Conservation (phyloP, 2,888 invertebrate genomes). For the Epirrhoe alternata region DNA sequence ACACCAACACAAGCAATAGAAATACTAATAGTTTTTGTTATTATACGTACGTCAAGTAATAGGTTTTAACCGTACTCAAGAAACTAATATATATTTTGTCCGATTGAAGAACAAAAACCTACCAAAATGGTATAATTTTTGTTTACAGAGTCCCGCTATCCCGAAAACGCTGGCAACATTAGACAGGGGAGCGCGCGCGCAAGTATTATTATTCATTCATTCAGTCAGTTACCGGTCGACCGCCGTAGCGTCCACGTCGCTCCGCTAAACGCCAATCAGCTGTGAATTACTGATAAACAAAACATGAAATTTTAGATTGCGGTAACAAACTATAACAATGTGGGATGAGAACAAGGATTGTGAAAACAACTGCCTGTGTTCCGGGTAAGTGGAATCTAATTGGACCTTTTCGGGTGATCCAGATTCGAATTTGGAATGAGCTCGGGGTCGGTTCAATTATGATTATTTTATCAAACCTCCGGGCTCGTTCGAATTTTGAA, state of each 20-base stretch:
- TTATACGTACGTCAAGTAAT: too few species aligned
- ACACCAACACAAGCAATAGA: too few species aligned
- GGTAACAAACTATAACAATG: conserved; percentile 62
- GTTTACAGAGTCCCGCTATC: conserved; percentile 40
- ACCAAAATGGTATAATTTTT: conserved; percentile 60
- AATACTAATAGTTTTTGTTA: too few species aligned
- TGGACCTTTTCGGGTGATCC: conserved; percentile 21
- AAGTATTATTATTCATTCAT: conserved; percentile 6
- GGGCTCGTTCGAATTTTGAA: conserved; percentile 19
- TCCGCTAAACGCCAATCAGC: conserved; percentile 24
- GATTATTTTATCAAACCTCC: background rate
- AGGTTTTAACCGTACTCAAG: too few species aligned
- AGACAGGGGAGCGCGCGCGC: conserved; percentile 45
- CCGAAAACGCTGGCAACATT: conserved; percentile 56
- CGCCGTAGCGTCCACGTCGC: conserved; percentile 17
- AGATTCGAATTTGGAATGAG: background rate
- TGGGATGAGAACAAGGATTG: conserved; percentile 74
- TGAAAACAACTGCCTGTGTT: conserved; percentile 77
- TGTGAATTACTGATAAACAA: conserved; percentile 46
- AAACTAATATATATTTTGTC: background rate
- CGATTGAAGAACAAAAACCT: conserved; percentile 43
- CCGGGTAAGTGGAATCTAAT: conserved; percentile 65
- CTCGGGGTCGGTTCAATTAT: background rate
- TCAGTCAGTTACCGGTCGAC: conserved; percentile 38
- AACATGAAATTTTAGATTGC: conserved; percentile 68